Evolutionary conservation across 2,888 invertebrate species (phyloP).

Genomic region (Phymatocera aterrima): DNA sequence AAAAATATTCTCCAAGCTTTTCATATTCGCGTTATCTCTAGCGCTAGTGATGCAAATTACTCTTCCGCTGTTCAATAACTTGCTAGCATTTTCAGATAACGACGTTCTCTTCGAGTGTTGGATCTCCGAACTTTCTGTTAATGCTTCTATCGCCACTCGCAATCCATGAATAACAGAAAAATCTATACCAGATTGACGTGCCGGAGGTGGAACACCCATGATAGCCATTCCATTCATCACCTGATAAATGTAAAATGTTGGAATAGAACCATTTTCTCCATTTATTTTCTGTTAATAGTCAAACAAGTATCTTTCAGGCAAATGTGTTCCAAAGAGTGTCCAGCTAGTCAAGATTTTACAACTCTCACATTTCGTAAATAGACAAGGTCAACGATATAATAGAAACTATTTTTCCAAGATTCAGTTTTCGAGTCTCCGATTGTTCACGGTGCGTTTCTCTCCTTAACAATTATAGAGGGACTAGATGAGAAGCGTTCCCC

Average conservation of each 20-base stretch:
- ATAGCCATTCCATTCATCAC: slow-evolving; percentile 89
- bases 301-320: not conserved
- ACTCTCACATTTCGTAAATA: too few relatives aligned
- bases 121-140: slow-evolving; percentile 88
- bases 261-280: slow-evolving; percentile 17
- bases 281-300: too few relatives aligned
- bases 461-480: not conserved
- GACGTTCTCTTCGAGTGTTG: slow-evolving; percentile 80
- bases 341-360: too few relatives aligned
- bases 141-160: slow-evolving; percentile 89
- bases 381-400: too few relatives aligned
- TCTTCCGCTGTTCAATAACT: slow-evolving; percentile 81
- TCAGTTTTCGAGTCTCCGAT: not conserved
- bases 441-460: too few relatives aligned
- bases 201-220: slow-evolving; percentile 86
- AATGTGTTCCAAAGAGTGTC: too few relatives aligned
- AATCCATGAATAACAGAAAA: slow-evolving; percentile 89
- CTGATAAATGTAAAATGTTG: slow-evolving; percentile 75
- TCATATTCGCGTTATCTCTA: slow-evolving; percentile 90
- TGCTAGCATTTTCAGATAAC: slow-evolving; percentile 73
- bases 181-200: slow-evolving; percentile 79
- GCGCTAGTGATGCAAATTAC: slow-evolving; percentile 95
- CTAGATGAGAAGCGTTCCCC: not conserved
- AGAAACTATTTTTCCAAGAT: not conserved
- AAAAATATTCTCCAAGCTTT: slow-evolving; percentile 91